Conservation (phyloP, 2,888 invertebrate species). For the Epicampocera succincta region DNA sequence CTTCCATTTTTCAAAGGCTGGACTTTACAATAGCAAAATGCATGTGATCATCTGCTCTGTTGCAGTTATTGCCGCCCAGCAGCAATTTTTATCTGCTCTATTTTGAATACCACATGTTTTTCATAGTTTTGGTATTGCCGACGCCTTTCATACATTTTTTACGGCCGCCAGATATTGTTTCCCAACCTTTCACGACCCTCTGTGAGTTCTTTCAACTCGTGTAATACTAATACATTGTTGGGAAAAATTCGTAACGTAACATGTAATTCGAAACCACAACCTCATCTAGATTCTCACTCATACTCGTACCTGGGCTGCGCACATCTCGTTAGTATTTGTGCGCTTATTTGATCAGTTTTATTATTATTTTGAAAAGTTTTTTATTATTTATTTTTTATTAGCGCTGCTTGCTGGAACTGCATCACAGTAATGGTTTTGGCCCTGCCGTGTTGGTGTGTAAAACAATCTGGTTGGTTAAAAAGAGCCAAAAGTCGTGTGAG, state of each 20-base stretch:
- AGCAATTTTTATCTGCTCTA: too few species aligned
- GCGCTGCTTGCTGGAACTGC: constrained; percentile 1
- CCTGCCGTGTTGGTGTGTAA: constrained; percentile 55
- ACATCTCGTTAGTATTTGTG: neutral
- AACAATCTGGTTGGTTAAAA: neutral
- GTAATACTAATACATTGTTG: constrained; percentile 19
- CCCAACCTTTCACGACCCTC: constrained; percentile 52
- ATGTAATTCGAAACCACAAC: constrained; percentile 51
- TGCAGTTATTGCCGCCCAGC: too few species aligned
- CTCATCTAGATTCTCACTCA: constrained; percentile 47
- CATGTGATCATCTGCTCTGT: too few species aligned
- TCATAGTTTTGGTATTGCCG: too few species aligned
- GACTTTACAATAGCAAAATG: too few species aligned
- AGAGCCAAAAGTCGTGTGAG: too few species aligned
- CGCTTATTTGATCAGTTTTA: neutral
- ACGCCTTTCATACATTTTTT: too few species aligned
- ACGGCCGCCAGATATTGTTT: neutral
- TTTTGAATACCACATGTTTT: too few species aligned
- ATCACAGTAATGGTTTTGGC: constrained; percentile 47
- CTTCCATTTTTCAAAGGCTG: too few species aligned
- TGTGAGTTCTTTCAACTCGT: constrained; percentile 11
- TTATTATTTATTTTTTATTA: neutral
- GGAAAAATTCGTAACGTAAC: neutral
- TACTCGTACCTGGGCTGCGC: neutral
- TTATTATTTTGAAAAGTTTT: neutral